Base-by-base conservation (phyloP, 2,888 invertebrate species). In the Drosophila incognita region DNA sequence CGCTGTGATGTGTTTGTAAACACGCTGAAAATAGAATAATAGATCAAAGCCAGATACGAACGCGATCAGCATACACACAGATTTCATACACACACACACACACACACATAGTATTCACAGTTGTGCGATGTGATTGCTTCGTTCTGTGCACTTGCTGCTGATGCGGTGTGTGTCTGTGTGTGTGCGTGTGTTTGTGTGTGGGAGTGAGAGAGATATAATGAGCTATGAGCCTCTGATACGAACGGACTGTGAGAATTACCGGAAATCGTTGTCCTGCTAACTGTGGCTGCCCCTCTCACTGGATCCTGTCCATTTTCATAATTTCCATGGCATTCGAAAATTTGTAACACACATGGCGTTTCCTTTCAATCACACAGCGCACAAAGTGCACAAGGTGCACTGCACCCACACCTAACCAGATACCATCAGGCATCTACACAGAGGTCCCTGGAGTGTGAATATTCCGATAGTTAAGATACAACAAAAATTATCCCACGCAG, bases 321-420 rank as follows among this genome's bases (percentile, higher is more conserved):
- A 81, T 81, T 81, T 75, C 64, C 67, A 54, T 74, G 69, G 69
- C 69, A 72, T 57, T 54, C 49, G 56, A 21, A 75, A 87, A 87
- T 87, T 89, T 87, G 87, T 87, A 89, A 82, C 89, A 85, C 87
- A 87, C 70, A 87, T 82, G 85, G 82, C 82, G 67, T 84, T 82
- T 79, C 82, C 70, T 67, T 82, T 82, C 70, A 85, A 73, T 82
- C 83, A 74, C 81, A 67, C 63, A 46, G 71, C 15, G 71, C 15
- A 36, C 66, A 83, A 54, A 36, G 36, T 57, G 71, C 7, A 36
- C 66, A 83, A 54, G 54, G 36, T 57, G 57, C 40, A 27, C 27
- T 65, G 64, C 76, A 65, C 36, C 54, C n/a, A 36, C 36, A 38
- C 56, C 56, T 54, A 33, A 21, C n/a, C 5, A 54, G 74, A 78